phyloP scores from a whole-genome alignment of 2,797 vertebrate genomes.

The Geotrypetes seraphini region DNA sequence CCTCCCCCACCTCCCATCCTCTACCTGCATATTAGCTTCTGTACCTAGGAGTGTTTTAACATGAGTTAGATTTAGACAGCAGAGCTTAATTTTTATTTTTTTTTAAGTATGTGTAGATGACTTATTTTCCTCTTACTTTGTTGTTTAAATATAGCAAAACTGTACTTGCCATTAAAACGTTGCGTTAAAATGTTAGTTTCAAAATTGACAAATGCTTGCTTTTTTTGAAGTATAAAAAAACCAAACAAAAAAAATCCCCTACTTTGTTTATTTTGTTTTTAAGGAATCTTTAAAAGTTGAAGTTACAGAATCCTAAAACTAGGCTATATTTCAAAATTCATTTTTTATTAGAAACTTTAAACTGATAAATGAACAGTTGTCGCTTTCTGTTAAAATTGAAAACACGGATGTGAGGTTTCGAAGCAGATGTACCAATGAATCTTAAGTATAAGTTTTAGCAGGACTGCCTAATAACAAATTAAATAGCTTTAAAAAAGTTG shows the following conservation, averaged over 20 bases:
- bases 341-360: conserved; percentile 48
- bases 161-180: conserved; percentile 52
- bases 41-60: conserved; percentile 53
- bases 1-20: conserved; percentile 54
- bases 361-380: conserved; percentile 52
- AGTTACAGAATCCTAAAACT: conserved; percentile 97
- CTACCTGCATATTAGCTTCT: conserved; percentile 63
- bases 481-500: conserved; percentile 86
- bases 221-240: conserved; percentile 32
- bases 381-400: conserved; percentile 52
- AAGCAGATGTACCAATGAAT: conserved; percentile 55
- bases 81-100: conserved; percentile 52
- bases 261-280: conserved; percentile 46
- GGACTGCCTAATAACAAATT: conserved; percentile 57
- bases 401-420: conserved; percentile 46
- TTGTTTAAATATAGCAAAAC: conserved; percentile 59
- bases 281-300: conserved; percentile 73
- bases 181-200: conserved; percentile 57
- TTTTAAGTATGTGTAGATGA: conserved; percentile 52
- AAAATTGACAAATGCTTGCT: conserved; percentile 60
- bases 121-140: conserved; percentile 67
- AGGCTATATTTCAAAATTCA: conserved; percentile 99
- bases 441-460: conserved; percentile 50
- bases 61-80: conserved; percentile 65
- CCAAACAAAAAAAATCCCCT: too few species aligned